Evolutionary conservation across 2,888 invertebrate genomes (phyloP), one percentile per base, ranked within the genome.

Genomic region (Drosophila siamana): DNA sequence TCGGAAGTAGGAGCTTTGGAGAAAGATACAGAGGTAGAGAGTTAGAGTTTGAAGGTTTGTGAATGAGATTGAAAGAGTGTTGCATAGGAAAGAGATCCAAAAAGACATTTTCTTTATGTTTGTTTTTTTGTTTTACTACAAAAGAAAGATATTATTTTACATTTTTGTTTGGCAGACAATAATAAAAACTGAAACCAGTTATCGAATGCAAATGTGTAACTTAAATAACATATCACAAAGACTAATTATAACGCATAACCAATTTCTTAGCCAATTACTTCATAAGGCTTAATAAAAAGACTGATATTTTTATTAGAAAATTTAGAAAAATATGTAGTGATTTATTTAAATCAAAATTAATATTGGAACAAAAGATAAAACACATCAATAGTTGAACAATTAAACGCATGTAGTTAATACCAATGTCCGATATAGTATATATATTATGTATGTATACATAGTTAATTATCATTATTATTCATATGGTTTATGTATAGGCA

Each of bases 61-160:
- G 28, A 69, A 46, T 72, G 38, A 74, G 57, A 66, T 41, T 70
- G 50, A 66, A 52, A 71, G 64, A 66, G 59, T 47, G 69, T 67
- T 74, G 61, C 48, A 69, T 59, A 60, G 44, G 65, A 74, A 78
- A 90, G 91, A 91, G 91, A 91, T 91, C 91, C 91, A 91, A 91
- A 82, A 90, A 91, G 91, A 91, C 91, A 91, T 91, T 91, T 91
- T 89, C 44, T 48, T 67, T 47, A 66, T 80, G 74, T 82, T 83
- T 19, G 19, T 19, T 76, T 72, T 63, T 41, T 72, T 52, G 54
- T 69, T 77, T 74, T 19, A 33, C 79, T 78, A 81, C 66, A 74
- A 81, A 81, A 81, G 73, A 57, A 69, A 51, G 51, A 56, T 40
- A 46, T 63, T 76, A 80, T 88, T 60, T 83, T 80, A 80, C 83